phyloP scores from a whole-genome alignment of 2,113 vertebrate species.

The Heterotis niloticus region DNA sequence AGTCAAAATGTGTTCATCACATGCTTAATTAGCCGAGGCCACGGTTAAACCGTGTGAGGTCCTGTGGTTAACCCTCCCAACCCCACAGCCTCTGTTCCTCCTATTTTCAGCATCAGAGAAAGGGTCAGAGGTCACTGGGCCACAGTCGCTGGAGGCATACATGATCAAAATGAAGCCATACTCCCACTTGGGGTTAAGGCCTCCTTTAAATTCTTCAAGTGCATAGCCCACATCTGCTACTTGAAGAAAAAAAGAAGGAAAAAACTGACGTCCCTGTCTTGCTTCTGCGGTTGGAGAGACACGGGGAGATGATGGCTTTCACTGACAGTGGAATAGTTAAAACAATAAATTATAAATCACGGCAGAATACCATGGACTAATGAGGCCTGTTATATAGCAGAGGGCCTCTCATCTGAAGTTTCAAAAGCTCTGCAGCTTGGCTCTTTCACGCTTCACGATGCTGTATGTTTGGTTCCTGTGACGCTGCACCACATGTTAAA shows the following conservation, averaged over 20 bases:
- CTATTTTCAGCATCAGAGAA: neutral
- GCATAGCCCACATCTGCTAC: neutral
- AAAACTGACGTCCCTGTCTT: slow-evolving; percentile 4
- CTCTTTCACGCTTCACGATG: too few relatives aligned
- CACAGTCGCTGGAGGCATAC: neutral
- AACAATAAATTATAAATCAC: slow-evolving; percentile 69
- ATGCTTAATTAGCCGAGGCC: slow-evolving; percentile 10
- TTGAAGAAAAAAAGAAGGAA: neutral
- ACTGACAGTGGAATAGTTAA: slow-evolving; percentile 69
- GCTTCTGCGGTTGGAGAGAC: slow-evolving; percentile 35
- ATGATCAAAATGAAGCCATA: neutral
- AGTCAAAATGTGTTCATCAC: slow-evolving; percentile 19
- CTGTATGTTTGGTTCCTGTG: too few relatives aligned
- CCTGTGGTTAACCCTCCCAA: neutral
- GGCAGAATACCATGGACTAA: slow-evolving; percentile 56
- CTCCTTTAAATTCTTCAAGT: neutral
- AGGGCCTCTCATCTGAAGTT: slow-evolving; percentile 21
- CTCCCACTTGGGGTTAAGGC: neutral
- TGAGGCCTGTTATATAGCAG: slow-evolving; percentile 47
- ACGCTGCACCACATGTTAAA: too few relatives aligned
- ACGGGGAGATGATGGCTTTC: slow-evolving; percentile 63
- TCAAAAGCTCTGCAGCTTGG: neutral
- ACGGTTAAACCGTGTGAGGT: slow-evolving; percentile 7
- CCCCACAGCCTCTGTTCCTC: neutral
- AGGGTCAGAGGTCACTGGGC: slow-evolving; percentile 8